Base-by-base conservation (phyloP, 2,888 invertebrate genomes). In the Ephialtes manifestator region DNA sequence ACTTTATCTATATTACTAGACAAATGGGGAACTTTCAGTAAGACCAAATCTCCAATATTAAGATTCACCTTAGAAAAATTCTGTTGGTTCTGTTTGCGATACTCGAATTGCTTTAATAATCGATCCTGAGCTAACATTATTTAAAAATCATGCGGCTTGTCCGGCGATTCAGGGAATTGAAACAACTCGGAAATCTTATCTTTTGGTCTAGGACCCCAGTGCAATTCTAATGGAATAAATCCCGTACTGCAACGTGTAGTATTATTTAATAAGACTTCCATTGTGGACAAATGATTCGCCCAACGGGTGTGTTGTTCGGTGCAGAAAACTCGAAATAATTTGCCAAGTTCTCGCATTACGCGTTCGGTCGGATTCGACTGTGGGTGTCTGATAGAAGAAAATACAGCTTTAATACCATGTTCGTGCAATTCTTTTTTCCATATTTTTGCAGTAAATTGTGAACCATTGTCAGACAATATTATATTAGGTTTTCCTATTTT, bases 381-480 rank as follows among this genome's bases (percentile, higher is more conserved):
- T 2, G 24, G 67, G 24, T 48, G 46, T 13, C 46, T n/a, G 5
- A 67, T 67, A 1, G 46, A 67, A 24, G 67, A 67, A 67, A 48
- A 67, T 1, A 67, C 67, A 7, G 46, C 24, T 46, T 46, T 67
- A 18, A 67, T 67, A 24, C 13, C 46, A 11, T 46, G 39, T 24
- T 67, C 24, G 11, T 65, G 43, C 43, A 79, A 65, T 7, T 53
- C 53, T n/a, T 43, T 28, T 24, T 13, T 63, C 71, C 79, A 79
- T 1, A 60, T 24, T 1, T 11, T 10, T 1, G 71, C 51, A 0
- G 70, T 71, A 39, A 79, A 24, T 24, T 24, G 24, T 24, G 24
- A 72, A 0, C 80, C 80, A 10, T 80, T 80, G 31, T 80, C 80
- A 0, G 71, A 71, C 2, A 65, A 51, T 43, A 46, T 60, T 43